Evolutionary conservation across 2,888 invertebrate species (phyloP).

Genomic region (Resseliella maxima): DNA sequence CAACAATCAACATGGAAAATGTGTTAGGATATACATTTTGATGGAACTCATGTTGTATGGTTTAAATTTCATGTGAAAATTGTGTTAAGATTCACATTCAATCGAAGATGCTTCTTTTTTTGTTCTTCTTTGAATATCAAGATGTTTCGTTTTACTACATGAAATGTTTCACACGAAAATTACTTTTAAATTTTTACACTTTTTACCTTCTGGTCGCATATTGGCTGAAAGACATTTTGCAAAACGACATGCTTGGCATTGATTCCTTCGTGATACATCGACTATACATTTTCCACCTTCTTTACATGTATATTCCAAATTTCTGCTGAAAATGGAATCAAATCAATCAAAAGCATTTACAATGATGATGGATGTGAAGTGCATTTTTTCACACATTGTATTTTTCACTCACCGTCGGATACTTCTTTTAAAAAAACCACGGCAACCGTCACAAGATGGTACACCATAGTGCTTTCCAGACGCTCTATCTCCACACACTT

Average conservation of each 20-base stretch:
- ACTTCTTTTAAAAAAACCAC: conserved; percentile 94
- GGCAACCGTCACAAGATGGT: conserved; percentile 81
- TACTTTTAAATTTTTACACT: neutral
- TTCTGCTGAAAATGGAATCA: conserved; percentile 70
- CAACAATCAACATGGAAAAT: conserved; percentile 10
- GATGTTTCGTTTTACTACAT: neutral
- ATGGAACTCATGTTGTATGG: no score
- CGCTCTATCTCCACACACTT: conserved; percentile 37
- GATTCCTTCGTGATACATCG: conserved; percentile 91
- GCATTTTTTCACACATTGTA: neutral
- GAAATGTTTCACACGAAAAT: neutral
- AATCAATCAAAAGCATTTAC: neutral
- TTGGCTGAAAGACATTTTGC: conserved; percentile 90
- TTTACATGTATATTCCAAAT: conserved; percentile 91
- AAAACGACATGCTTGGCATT: conserved; percentile 94
- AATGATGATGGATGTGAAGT: neutral
- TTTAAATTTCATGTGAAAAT: no score
- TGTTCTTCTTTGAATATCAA: neutral
- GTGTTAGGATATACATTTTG: neutral
- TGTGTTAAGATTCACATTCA: neutral
- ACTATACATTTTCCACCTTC: conserved; percentile 88
- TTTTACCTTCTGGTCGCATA: conserved; percentile 93
- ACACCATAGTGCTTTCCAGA: conserved; percentile 81
- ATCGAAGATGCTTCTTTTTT: neutral
- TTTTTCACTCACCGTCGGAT: conserved; percentile 77